Evolutionary conservation across 2,797 vertebrate species (phyloP).

Genomic region (Gila robusta): DNA sequence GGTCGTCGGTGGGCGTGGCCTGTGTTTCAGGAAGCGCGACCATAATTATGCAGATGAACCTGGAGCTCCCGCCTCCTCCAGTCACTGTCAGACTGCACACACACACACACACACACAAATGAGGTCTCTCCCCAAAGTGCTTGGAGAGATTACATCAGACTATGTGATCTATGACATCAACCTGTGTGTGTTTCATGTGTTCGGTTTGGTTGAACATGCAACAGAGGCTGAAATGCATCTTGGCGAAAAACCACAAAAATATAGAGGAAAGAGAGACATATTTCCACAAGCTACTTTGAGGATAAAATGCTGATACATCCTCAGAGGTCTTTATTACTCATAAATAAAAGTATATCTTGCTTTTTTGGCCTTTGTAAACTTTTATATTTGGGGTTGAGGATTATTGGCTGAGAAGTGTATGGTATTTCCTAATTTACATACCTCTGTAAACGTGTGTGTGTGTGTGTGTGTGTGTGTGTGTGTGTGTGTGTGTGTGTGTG

Average conservation of each 20-base stretch:
- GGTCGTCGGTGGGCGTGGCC: slow-evolving; percentile 86
- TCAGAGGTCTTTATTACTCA: neutral
- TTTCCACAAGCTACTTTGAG: neutral
- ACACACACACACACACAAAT: slow-evolving; percentile 30
- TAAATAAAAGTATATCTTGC: neutral
- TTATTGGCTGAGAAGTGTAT: neutral
- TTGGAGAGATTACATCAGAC: slow-evolving; percentile 36
- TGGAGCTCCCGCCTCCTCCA: slow-evolving; percentile 67
- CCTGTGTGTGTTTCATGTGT: neutral
- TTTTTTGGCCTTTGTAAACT: neutral
- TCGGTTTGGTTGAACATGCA: neutral
- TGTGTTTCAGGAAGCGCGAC: slow-evolving; percentile 83
- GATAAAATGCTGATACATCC: neutral
- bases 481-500: slow-evolving; percentile 22
- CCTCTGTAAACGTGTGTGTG: neutral
- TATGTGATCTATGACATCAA: slow-evolving; percentile 26
- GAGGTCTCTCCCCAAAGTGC: slow-evolving; percentile 15
- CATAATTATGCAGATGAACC: slow-evolving; percentile 88
- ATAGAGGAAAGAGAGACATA: neutral
- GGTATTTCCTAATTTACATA: slow-evolving; percentile 29
- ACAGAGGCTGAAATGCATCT: slow-evolving; percentile 10
- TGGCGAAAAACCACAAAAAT: neutral
- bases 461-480: slow-evolving; percentile 18
- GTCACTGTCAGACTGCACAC: slow-evolving; percentile 76
- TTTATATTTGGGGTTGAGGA: neutral